A percentile compares a stretch with the other conserved stretches of the same genome.
Evolutionary conservation across 2,888 invertebrate genomes (phyloP).

Genomic region (Hemithea aestivaria): DNA sequence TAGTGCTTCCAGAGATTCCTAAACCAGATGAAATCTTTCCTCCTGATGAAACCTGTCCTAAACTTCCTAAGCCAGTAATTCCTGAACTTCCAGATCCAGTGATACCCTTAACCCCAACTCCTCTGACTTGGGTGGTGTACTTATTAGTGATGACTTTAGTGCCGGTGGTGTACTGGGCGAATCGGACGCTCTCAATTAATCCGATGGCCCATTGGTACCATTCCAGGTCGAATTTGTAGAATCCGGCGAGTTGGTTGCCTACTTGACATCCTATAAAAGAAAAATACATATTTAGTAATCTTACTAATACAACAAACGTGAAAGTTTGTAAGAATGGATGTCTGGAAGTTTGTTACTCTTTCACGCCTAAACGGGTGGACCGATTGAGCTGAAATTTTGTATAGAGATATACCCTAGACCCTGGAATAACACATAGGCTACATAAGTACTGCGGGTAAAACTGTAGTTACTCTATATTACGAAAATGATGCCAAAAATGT

Average conservation of each 20-base stretch:
- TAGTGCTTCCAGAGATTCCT: slow-evolving; percentile 9
- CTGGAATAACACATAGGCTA: too few relatives aligned
- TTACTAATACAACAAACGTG: too few relatives aligned
- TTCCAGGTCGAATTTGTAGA: slow-evolving; percentile 80
- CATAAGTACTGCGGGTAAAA: too few relatives aligned
- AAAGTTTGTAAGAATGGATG: too few relatives aligned
- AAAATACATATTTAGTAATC: slow-evolving; percentile 9
- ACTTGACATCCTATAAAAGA: slow-evolving; percentile 66
- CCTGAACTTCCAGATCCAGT: slow-evolving; percentile 23
- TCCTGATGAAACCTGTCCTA: slow-evolving; percentile 6
- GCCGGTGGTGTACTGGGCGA: slow-evolving; percentile 48
- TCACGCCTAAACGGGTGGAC: too few relatives aligned
- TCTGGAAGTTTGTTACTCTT: too few relatives aligned
- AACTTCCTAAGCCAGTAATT: too few relatives aligned
- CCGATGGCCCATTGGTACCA: slow-evolving; percentile 79
- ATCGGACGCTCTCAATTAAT: slow-evolving; percentile 58
- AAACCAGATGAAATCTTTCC: slow-evolving; percentile 28
- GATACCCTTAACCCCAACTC: slow-evolving; percentile 18
- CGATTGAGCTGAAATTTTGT: too few relatives aligned
- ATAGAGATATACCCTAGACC: too few relatives aligned
- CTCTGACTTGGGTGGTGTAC: slow-evolving; percentile 35
- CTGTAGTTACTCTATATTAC: too few relatives aligned
- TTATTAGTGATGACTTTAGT: slow-evolving; percentile 41
- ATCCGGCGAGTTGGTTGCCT: slow-evolving; percentile 77
- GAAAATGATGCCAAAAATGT: too few relatives aligned